phyloP scores from a whole-genome alignment of 2,113 vertebrate species.

The Tragelaphus buxtoni region DNA sequence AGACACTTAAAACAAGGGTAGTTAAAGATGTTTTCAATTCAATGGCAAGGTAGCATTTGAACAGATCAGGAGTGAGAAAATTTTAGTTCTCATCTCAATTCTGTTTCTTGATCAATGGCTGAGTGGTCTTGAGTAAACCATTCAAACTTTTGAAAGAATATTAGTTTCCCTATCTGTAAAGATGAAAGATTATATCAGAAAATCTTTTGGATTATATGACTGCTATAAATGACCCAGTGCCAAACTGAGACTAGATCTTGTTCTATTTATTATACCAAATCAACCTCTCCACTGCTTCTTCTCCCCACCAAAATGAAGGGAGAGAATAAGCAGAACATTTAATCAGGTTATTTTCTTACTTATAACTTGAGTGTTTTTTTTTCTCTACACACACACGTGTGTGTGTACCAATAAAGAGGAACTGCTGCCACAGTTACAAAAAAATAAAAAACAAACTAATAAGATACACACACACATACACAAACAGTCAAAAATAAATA shows the following conservation, averaged over 20 bases:
- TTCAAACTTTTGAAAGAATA: background rate
- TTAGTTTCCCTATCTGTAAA: background rate
- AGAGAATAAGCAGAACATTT: background rate
- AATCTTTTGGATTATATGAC: background rate
- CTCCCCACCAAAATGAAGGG: background rate
- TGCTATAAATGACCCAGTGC: background rate
- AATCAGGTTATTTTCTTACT: background rate
- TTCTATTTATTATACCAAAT: background rate
- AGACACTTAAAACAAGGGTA: background rate
- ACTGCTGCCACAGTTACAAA: background rate
- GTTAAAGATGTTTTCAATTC: slow-evolving; percentile 10
- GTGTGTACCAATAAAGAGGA: background rate
- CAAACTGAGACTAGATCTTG: background rate
- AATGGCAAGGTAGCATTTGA: background rate
- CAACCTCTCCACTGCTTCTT: background rate
- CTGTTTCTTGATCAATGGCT: background rate
- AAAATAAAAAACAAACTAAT: background rate
- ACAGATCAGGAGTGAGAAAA: background rate
- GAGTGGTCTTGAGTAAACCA: background rate
- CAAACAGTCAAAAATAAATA: background rate
- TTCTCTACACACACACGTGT: background rate
- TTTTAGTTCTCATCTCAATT: background rate
- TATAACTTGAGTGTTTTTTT: background rate
- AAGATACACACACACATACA: background rate
- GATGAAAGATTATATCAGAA: background rate